Conservation (phyloP, 2,888 invertebrate genomes). For the Lissonota sp. region DNA sequence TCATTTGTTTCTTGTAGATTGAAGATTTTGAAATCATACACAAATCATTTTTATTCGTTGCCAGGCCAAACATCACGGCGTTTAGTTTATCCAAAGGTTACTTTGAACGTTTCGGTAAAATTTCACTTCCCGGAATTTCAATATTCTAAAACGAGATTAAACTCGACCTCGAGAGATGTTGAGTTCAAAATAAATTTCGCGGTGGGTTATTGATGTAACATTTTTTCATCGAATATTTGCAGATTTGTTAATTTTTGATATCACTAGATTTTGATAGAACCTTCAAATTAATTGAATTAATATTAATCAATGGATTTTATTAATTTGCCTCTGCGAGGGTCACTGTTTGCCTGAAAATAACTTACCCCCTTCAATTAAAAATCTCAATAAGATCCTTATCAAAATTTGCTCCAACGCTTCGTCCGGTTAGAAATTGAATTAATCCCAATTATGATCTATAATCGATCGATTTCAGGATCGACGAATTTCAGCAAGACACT, state of each 20-base stretch:
- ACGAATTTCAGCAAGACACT: too few species aligned
- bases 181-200: neutral
- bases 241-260: too few species aligned
- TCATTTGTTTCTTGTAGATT: too few species aligned
- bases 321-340: neutral
- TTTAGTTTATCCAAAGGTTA: neutral
- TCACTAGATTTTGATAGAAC: too few species aligned
- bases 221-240: too few species aligned
- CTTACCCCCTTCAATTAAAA: too few species aligned
- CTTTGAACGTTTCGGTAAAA: conserved; percentile 1
- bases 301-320: neutral
- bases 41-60: neutral
- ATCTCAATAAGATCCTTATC: too few species aligned
- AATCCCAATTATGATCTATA: too few species aligned
- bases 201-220: neutral
- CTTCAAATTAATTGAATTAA: neutral
- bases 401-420: too few species aligned
- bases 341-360: neutral
- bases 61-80: neutral
- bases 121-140: conserved; percentile 5
- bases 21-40: too few species aligned
- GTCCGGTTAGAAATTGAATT: too few species aligned
- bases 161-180: conserved; percentile 7
- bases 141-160: conserved; percentile 24
- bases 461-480: too few species aligned